Conservation (phyloP, 2,888 invertebrate genomes). For the Toxonevra muliebris region DNA sequence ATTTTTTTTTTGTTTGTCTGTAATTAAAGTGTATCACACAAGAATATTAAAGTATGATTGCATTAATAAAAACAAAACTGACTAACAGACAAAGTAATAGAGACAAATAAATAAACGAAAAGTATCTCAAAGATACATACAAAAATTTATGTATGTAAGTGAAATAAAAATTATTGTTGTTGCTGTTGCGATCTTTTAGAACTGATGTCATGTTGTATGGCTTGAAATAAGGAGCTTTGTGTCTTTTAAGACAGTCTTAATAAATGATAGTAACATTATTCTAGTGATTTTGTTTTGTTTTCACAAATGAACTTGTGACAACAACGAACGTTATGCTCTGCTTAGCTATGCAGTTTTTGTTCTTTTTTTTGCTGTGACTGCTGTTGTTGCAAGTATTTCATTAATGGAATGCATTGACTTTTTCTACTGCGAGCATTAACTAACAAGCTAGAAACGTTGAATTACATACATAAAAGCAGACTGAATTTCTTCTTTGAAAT, state of each 20-base stretch:
- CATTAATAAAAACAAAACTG: constrained; percentile 16
- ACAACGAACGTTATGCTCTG: constrained; percentile 39
- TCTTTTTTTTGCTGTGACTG: neutral
- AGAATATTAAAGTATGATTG: constrained; percentile 26
- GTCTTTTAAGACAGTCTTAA: neutral
- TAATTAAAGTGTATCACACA: constrained; percentile 44
- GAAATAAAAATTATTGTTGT: neutral
- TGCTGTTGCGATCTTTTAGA: neutral
- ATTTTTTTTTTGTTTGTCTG: constrained; percentile 32
- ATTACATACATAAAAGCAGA: no score
- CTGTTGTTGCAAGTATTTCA: neutral
- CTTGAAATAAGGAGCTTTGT: neutral
- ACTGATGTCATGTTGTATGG: neutral
- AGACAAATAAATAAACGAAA: neutral
- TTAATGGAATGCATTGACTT: no score
- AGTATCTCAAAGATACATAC: neutral
- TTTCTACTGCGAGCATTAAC: no score
- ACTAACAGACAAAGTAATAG: neutral
- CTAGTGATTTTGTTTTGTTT: constrained; percentile 7
- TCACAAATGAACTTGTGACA: constrained; percentile 13
- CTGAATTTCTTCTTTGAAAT: no score
- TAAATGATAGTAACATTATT: constrained; percentile 3
- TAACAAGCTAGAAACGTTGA: no score
- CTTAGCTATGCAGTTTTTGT: constrained; percentile 42
- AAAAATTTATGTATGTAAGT: neutral